These are phyloP conservation scores for Dissostichus mawsoni DNA, from an alignment of 2,113 vertebrate species.

Conservation along the genomic window DNA sequence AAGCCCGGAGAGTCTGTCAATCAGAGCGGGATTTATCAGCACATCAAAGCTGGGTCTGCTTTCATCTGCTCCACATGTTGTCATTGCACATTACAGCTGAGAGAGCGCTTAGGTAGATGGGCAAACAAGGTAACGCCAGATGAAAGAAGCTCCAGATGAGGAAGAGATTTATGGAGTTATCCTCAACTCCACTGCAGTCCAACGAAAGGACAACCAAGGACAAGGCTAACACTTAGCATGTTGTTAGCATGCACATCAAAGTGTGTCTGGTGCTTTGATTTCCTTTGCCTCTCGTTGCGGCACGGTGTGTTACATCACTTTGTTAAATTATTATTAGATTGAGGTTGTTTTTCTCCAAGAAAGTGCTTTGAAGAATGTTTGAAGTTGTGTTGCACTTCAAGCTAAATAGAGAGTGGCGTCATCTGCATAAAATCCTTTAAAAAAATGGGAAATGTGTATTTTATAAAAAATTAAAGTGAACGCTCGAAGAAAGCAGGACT, in stretches of 20 bases:
- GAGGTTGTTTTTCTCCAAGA: neutral
- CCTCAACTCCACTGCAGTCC: slow-evolving; percentile 16
- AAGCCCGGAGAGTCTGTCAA: slow-evolving; percentile 64
- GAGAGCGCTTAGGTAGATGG: slow-evolving; percentile 62
- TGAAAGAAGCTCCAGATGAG: slow-evolving; percentile 59
- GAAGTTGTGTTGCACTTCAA: neutral
- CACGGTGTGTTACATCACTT: neutral
- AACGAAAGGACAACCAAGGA: slow-evolving; percentile 32
- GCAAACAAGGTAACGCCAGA: slow-evolving; percentile 61
- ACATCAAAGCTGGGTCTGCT: slow-evolving; percentile 59
- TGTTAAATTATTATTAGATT: slow-evolving; percentile 31
- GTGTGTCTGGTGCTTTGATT: neutral
- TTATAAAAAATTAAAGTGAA: neutral
- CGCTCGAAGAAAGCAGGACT: neutral
- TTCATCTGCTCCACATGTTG: slow-evolving; percentile 76
- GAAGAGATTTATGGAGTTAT: slow-evolving; percentile 38
- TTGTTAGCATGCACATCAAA: slow-evolving; percentile 1
- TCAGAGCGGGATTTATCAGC: slow-evolving; percentile 73
- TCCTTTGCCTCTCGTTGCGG: neutral
- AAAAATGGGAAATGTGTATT: neutral
- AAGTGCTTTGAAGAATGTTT: slow-evolving; percentile 15
- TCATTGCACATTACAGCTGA: slow-evolving; percentile 67
- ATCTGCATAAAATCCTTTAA: neutral
- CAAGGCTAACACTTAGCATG: neutral
- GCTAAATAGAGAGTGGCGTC: neutral